Base-by-base conservation (phyloP, 2,888 invertebrate species). In the Aphidius colemani region DNA sequence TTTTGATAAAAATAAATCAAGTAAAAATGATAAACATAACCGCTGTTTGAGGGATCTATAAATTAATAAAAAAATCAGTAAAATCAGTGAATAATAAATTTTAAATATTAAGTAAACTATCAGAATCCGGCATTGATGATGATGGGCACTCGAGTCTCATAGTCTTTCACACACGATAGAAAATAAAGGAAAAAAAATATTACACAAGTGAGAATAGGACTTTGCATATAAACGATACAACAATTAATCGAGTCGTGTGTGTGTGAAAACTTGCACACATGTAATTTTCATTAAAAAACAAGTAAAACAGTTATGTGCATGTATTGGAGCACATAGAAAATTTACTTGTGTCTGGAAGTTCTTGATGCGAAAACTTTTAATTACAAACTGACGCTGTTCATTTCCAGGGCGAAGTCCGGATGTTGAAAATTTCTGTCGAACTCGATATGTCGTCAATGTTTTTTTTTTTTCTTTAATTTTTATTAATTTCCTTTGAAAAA, bases 321-420 rank as follows among this genome's bases (percentile, higher is more conserved):
- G 11, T 46, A 40, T 30, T 65, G 30, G 30, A 30, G 30, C 30
- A 30, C 30, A 30, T 30, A 30, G 30, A 30, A 30, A 30, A 30
- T 30, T 30, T 30, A 30, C 30, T 30, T 30, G 30, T 30, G 30
- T 30, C 30, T 59, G 67, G 66, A 66, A 72, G 67, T 72, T 73
- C 71, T 70, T 70, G 71, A 73, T 73, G 71, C 73, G 71, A 69
- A 69, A 73, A 73, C 72, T 73, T 73, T 72, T 73, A 72, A 73
- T 73, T 73, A 71, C 67, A 63, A 68, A 59, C 53, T 62, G 50
- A 57, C 68, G 69, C 65, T 70, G 72, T 70, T 73, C 72, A 68
- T 69, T 73, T 68, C 50, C 66, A 65, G 66, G 60, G 61, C 59
- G 43, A 53, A 65, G 65, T 63, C 65, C 64, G 64, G 63, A 66